Conservation (phyloP, 2,113 vertebrate species). For the Gobiocypris rarus region DNA sequence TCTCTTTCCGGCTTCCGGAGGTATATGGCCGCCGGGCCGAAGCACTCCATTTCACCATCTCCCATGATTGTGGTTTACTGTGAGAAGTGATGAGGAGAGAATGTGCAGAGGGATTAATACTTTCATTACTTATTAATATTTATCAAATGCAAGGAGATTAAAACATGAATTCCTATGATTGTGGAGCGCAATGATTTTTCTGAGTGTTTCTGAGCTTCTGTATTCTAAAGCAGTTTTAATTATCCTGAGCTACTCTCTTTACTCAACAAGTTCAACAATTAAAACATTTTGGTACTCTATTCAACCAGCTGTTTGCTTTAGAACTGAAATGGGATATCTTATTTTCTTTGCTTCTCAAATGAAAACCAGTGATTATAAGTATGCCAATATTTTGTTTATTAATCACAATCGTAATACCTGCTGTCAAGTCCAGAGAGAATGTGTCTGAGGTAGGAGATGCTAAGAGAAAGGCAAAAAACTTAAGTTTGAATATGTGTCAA, state of each 20-base stretch:
- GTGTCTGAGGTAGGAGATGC: conserved; percentile 5
- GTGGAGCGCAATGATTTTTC: not conserved
- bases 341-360: not conserved
- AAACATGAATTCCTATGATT: no score
- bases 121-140: not conserved
- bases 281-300: not conserved
- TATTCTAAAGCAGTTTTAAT: no score
- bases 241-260: no score
- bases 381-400: not conserved
- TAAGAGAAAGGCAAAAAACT: not conserved
- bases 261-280: not conserved
- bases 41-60: conserved; percentile 81
- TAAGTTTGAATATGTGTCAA: not conserved
- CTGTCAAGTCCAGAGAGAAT: not conserved
- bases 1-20: conserved; percentile 81
- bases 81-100: not conserved
- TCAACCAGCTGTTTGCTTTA: not conserved
- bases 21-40: conserved; percentile 73
- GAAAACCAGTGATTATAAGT: not conserved
- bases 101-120: not conserved
- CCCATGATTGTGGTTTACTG: conserved; percentile 76
- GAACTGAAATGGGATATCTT: not conserved
- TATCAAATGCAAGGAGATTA: not conserved
- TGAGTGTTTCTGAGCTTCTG: no score
- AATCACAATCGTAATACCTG: not conserved